phyloP scores from a whole-genome alignment of 2,797 vertebrate genomes.

The Lithobates sylvaticus region DNA sequence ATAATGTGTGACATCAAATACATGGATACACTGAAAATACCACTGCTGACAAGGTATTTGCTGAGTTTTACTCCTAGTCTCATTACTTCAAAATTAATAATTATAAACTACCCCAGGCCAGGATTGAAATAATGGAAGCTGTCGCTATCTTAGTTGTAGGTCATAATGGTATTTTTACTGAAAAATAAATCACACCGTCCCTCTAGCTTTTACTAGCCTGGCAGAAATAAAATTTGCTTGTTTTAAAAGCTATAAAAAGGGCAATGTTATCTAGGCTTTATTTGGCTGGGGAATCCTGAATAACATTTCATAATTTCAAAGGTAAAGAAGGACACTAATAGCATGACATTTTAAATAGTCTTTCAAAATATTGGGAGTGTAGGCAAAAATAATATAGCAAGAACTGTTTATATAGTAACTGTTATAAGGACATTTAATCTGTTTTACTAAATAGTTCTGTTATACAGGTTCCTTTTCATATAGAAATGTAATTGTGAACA shows the following conservation, averaged over 20 bases:
- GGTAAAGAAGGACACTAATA: neutral
- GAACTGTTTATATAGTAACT: no score
- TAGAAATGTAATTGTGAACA: no score
- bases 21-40: neutral
- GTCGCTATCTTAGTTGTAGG: neutral
- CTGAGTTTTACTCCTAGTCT: neutral
- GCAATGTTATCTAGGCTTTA: conserved; percentile 16
- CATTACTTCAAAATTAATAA: neutral
- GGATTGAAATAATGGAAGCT: neutral
- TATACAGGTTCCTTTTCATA: no score
- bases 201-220: conserved; percentile 18
- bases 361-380: no score
- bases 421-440: no score
- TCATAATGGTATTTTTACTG: conserved; percentile 6
- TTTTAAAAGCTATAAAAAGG: conserved; percentile 22
- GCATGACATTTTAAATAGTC: no score
- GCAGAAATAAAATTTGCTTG: conserved; percentile 32
- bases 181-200: conserved; percentile 23
- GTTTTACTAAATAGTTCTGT: no score
- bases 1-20: no score
- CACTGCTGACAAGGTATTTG: neutral
- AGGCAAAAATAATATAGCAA: no score
- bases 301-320: neutral
- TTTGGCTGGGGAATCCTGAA: conserved; percentile 21
- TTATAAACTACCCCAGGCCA: conserved; percentile 23